These are phyloP conservation scores for Balaeniceps rex DNA, from an alignment of 2,113 vertebrate species.

Conservation along the genomic window DNA sequence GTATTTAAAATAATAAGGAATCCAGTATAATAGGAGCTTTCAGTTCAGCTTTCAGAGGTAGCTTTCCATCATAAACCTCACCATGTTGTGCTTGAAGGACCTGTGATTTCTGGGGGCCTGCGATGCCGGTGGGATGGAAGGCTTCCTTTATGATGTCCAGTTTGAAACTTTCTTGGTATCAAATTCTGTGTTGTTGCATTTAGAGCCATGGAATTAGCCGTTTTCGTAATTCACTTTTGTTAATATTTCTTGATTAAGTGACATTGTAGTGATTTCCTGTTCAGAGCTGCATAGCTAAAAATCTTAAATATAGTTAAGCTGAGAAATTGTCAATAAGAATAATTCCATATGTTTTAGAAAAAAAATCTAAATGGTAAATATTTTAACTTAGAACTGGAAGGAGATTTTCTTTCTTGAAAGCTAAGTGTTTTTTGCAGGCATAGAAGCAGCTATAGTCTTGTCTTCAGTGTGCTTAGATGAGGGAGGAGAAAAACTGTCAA, in stretches of 20 bases:
- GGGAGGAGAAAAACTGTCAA: not conserved
- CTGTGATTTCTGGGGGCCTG: not conserved
- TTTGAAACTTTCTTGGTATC: not conserved
- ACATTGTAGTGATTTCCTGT: not conserved
- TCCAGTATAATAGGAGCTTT: not conserved
- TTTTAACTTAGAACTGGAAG: not conserved
- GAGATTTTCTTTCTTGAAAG: not conserved
- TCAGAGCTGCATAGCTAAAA: not conserved
- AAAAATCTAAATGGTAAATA: not conserved
- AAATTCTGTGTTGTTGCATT: not conserved
- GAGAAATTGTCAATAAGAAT: not conserved
- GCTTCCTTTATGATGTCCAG: not conserved
- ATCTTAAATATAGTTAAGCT: not conserved
- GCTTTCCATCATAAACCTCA: not conserved
- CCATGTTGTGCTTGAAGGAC: not conserved
- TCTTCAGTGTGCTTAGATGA: not conserved
- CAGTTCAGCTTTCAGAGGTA: not conserved
- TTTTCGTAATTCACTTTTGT: not conserved
- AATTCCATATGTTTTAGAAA: not conserved
- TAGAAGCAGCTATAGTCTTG: not conserved
- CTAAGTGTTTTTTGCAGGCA: not conserved
- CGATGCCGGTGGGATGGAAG: rapidly evolving
- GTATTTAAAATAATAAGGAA: not conserved
- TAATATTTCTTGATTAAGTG: not conserved
- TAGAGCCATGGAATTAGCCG: not conserved